Evolutionary conservation across 1,140 invertebrate species (phyloP), one percentile per base, ranked within the genome.

Genomic region (Tetramorium alpestre): DNA sequence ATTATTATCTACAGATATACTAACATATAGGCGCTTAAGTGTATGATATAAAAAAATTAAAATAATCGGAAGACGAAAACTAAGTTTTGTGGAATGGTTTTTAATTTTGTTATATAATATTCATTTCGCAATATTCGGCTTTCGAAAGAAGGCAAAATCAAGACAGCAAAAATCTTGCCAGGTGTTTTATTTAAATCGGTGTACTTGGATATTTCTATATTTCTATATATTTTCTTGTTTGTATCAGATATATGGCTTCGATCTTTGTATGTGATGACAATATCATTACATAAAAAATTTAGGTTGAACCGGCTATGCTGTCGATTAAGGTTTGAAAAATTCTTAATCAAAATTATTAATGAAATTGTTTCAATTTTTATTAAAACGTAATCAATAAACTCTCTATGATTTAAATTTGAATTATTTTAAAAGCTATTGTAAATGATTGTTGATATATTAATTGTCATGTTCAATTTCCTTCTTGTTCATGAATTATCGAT

Each of bases 51-150:
- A 65, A 33, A 62, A 2, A 38, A n/a, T 56, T 16, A 33, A 38
- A 72, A 72, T 6, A 33, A 41, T 3, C 73, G 67, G 80, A 82
- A 82, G 80, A 82, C 67, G 13, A 33, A 22, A 38, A 58, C 18
- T 33, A 58, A 72, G 10, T 2, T 44, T 51, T 72, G 51, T 28
- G 41, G 10, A 13, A 33, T 33, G 33, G 3, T 33, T 70, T 0
- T 25, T 54, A 54, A 67, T 67, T 41, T 44, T 41, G 3, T 5
- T 13, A 11, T 18, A 3, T 4, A 77, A 80, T 67, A 67, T 67
- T 65, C 3, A 8, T n/a, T 51, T 80, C 18, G 13, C 2, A 64
- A 67, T 22, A 80, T 41, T 69, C 44, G 11, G 33, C 22, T 51
- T 47, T 18, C 11, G 44, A 33, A 49, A 67, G 13, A 22, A 51